These are phyloP conservation scores for Poeciliopsis gracilis DNA, from an alignment of 2,797 vertebrate species.

Conservation along the genomic window DNA sequence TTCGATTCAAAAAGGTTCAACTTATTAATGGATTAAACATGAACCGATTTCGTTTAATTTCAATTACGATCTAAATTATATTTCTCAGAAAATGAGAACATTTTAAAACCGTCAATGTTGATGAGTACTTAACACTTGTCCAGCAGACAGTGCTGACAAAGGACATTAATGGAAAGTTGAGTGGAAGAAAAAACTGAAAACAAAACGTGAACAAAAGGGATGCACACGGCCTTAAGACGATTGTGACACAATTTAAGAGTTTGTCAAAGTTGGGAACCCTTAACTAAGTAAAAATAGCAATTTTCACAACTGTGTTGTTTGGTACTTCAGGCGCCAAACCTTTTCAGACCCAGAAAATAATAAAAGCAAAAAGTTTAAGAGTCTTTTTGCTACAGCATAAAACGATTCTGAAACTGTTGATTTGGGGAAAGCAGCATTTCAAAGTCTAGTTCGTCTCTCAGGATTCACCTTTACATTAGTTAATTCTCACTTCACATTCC, in stretches of 20 bases:
- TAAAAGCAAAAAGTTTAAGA: neutral
- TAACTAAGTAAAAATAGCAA: neutral
- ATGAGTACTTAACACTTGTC: neutral
- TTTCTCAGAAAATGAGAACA: neutral
- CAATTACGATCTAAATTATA: neutral
- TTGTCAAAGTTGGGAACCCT: neutral
- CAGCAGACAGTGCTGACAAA: neutral
- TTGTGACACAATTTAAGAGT: neutral
- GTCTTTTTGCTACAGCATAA: neutral
- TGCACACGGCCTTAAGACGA: neutral
- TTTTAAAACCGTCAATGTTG: neutral
- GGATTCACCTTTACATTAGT: neutral
- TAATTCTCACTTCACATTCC: neutral
- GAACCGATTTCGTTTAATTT: neutral
- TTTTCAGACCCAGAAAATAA: neutral
- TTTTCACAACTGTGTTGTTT: neutral
- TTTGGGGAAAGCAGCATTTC: neutral
- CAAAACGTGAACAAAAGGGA: neutral
- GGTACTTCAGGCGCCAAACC: neutral
- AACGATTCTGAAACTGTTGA: neutral
- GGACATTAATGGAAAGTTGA: neutral
- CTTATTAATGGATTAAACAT: neutral
- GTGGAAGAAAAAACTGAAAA: neutral
- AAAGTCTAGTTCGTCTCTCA: neutral
- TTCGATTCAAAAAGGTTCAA: neutral